Evolutionary conservation across 2,113 vertebrate genomes (phyloP).

Genomic region (Sus scrofa): DNA sequence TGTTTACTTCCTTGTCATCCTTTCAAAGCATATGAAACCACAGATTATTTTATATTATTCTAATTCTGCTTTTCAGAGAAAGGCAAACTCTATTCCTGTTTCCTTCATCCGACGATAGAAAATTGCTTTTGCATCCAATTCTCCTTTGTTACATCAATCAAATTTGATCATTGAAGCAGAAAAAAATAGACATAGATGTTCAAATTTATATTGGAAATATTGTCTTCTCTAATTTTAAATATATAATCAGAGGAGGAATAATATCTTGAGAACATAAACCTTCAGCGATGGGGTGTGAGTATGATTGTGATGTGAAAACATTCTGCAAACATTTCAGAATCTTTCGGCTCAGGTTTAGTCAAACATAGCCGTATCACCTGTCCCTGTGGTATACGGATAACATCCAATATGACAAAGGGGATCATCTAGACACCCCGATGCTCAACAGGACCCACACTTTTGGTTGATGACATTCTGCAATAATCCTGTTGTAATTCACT

Average conservation of each 20-base stretch:
- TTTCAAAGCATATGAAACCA: constrained; percentile 27
- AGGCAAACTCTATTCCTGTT: not conserved
- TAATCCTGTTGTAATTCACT: not conserved
- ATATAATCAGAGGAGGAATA: constrained; percentile 44
- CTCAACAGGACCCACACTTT: constrained; percentile 25
- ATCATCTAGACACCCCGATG: not conserved
- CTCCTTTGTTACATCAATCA: constrained; percentile 59
- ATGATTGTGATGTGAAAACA: constrained; percentile 62
- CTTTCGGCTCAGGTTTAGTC: constrained; percentile 49
- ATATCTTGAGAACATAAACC: constrained; percentile 65
- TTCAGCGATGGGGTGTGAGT: constrained; percentile 42
- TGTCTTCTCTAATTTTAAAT: constrained; percentile 65
- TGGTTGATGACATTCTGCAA: not conserved
- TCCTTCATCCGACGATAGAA: not conserved
- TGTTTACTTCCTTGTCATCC: constrained; percentile 52
- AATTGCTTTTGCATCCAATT: constrained; percentile 47
- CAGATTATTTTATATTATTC: constrained; percentile 30
- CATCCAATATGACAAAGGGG: constrained; percentile 7
- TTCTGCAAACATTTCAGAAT: constrained; percentile 70
- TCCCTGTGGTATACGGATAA: constrained; percentile 3
- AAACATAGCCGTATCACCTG: constrained; percentile 60
- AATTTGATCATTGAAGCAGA: constrained; percentile 29
- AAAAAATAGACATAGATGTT: constrained; percentile 44
- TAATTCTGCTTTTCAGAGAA: constrained; percentile 59
- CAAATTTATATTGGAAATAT: constrained; percentile 51